phyloP scores from a whole-genome alignment of 1,140 invertebrate species.

The Belonocnema kinseyi region DNA sequence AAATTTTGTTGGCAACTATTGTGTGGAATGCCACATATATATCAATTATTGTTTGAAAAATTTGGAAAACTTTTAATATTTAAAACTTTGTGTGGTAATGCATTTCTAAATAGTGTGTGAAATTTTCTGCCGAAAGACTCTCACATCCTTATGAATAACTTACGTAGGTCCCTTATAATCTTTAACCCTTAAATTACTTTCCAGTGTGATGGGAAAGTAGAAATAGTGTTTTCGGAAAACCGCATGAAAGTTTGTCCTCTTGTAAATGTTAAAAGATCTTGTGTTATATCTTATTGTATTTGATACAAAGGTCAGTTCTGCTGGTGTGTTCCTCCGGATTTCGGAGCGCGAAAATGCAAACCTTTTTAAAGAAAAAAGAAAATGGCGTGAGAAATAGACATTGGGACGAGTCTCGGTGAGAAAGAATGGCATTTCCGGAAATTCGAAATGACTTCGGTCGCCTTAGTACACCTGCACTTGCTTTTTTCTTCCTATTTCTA shows the following conservation, averaged over 20 bases:
- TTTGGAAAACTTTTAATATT: too few relatives aligned
- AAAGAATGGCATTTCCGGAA: conserved; percentile 28
- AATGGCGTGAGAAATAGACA: conserved; percentile 15
- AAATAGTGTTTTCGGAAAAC: not conserved
- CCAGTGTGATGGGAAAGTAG: conserved; percentile 7
- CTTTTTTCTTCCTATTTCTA: conserved; percentile 15
- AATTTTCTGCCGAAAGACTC: not conserved
- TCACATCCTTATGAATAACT: not conserved
- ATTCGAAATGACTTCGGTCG: conserved; percentile 22
- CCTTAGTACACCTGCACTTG: conserved; percentile 16
- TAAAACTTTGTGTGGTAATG: too few relatives aligned
- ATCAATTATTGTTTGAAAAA: too few relatives aligned
- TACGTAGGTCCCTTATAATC: not conserved
- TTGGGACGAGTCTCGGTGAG: not conserved
- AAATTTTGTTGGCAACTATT: too few relatives aligned
- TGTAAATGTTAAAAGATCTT: not conserved
- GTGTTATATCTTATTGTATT: not conserved
- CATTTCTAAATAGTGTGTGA: not conserved
- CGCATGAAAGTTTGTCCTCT: not conserved
- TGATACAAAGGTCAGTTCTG: not conserved
- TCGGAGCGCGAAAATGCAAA: conserved; percentile 10
- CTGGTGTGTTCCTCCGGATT: not conserved
- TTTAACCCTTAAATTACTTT: not conserved
- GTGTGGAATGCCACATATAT: too few relatives aligned
- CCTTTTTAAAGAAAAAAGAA: conserved; percentile 14